These are phyloP conservation scores for Cepphus grylle DNA, from an alignment of 2,113 vertebrate species.

Conservation along the genomic window DNA sequence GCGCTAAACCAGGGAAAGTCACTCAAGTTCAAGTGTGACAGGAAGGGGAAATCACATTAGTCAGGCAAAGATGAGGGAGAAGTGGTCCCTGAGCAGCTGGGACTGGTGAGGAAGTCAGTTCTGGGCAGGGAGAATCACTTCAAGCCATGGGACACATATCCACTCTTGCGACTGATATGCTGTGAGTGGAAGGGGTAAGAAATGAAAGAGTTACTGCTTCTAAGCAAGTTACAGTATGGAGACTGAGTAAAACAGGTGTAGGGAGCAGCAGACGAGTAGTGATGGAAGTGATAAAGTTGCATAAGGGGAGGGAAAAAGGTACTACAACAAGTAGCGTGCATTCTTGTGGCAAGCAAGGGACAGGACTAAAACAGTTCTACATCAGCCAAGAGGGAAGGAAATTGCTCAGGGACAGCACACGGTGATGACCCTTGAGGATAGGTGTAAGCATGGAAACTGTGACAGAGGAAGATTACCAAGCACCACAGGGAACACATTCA, in stretches of 20 bases:
- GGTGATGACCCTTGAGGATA: neutral
- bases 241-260: neutral
- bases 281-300: neutral
- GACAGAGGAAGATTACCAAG: neutral
- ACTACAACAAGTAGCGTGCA: neutral
- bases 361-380: neutral
- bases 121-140: neutral
- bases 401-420: neutral
- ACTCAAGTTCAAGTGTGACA: slow-evolving; percentile 36
- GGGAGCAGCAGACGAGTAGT: neutral
- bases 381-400: neutral
- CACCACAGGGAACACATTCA: neutral
- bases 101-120: slow-evolving; percentile 37
- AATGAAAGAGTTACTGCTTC: neutral
- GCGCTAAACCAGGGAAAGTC: neutral
- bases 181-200: neutral
- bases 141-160: neutral
- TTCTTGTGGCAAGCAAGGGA: neutral
- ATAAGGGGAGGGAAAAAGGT: neutral
- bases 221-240: neutral
- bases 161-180: neutral
- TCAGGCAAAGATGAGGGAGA: slow-evolving; percentile 35
- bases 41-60: slow-evolving; percentile 32
- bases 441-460: neutral
- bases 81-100: slow-evolving; percentile 47